A percentile compares a stretch with the other conserved stretches of the same genome.
phyloP scores from a whole-genome alignment of 2,797 vertebrate genomes.

The Sebastes nivosus region DNA sequence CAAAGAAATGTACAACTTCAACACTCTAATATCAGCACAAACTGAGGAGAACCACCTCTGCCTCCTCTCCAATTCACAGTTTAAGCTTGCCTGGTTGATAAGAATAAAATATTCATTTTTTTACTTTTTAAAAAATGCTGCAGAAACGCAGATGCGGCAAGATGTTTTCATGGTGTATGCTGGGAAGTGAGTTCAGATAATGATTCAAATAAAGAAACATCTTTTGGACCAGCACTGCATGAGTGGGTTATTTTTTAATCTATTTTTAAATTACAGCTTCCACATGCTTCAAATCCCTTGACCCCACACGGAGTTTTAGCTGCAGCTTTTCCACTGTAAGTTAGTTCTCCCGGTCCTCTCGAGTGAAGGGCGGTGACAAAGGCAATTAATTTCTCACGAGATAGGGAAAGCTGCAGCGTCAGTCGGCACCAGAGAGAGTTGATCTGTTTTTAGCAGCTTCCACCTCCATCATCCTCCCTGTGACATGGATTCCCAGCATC shows the following conservation, averaged over 20 bases:
- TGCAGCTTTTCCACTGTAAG: not conserved
- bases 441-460: conserved; percentile 62
- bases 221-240: conserved; percentile 47
- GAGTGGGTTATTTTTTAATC: not conserved
- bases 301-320: not conserved
- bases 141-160: conserved; percentile 3
- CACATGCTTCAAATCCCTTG: conserved; percentile 7
- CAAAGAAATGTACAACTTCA: conserved; percentile 42
- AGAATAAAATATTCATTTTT: conserved; percentile 28
- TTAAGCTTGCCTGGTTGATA: conserved; percentile 50
- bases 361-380: conserved; percentile 31
- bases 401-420: conserved; percentile 15
- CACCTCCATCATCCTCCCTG: conserved; percentile 45
- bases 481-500: conserved; percentile 55
- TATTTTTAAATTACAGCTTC: conserved; percentile 5
- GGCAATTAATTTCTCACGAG: conserved; percentile 36
- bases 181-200: conserved; percentile 39
- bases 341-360: not conserved
- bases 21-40: conserved; percentile 71
- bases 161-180: conserved; percentile 54
- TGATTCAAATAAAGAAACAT: conserved; percentile 62
- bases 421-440: conserved; percentile 25
- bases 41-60: conserved; percentile 26
- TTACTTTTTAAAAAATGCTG: conserved; percentile 62
- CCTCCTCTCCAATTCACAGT: conserved; percentile 33